Evolutionary conservation across 2,113 vertebrate species (phyloP).

Genomic region (Felis chaus): DNA sequence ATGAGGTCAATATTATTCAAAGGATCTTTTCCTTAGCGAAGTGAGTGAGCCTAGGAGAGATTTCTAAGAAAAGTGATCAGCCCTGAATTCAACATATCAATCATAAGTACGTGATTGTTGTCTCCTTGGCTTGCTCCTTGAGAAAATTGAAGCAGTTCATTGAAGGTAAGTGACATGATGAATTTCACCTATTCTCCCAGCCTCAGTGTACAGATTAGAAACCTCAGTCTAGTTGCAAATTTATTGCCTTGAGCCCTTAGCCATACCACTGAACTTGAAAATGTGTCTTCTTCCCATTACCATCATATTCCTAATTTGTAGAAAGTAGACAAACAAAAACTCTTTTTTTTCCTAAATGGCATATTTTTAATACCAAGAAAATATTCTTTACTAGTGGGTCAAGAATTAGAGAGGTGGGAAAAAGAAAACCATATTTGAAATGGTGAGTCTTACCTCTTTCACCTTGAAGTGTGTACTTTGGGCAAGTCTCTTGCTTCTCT

Average conservation of each 20-base stretch:
- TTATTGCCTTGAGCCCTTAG: conserved; percentile 11
- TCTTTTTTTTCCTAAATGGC: not conserved
- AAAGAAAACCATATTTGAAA: not conserved
- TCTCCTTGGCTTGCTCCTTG: conserved; percentile 40
- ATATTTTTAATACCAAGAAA: not conserved
- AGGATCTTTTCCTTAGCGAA: not conserved
- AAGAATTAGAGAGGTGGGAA: not conserved
- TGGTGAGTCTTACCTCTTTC: not conserved
- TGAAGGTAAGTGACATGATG: conserved; percentile 41
- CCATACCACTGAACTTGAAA: not conserved
- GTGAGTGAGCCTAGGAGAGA: not conserved
- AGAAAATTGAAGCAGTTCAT: conserved; percentile 56
- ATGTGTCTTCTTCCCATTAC: not conserved
- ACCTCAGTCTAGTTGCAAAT: conserved; percentile 33
- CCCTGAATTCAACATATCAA: conserved; percentile 30
- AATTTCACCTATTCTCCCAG: conserved; percentile 17
- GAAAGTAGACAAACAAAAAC: conserved; percentile 4
- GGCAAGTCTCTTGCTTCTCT: not conserved
- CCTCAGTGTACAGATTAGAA: not conserved
- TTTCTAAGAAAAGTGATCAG: not conserved
- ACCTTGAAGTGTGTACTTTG: not conserved
- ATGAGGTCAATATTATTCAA: not conserved
- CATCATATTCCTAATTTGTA: not conserved
- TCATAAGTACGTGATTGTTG: conserved; percentile 13
- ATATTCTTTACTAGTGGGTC: not conserved